Evolutionary conservation across 2,888 invertebrate genomes (phyloP), one percentile per base, ranked within the genome.

Genomic region (Spisula solida): DNA sequence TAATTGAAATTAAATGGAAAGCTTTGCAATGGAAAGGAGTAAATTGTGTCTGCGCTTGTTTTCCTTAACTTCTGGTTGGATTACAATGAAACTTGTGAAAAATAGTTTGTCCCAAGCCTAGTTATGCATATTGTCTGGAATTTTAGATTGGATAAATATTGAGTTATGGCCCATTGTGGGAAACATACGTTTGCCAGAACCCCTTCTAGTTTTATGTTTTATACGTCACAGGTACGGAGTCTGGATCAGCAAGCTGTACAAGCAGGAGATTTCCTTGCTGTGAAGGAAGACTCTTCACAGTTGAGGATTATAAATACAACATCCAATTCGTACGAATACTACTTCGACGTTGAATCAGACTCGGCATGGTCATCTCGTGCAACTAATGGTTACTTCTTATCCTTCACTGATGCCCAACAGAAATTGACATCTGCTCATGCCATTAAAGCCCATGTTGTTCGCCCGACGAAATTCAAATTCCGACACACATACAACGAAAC

Each of bases 251-350:
- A 91, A 31, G 56, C 85, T 48, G 89, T 92, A n/a, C 85, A 87
- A 31, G 41, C 85, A 8, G 92, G 90, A 80, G 92, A 92, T 78
- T 81, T 92, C 25, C 60, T 92, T 18, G 92, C 91, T 25, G 81
- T 92, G 8, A 87, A 87, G 55, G 92, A 92, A 83, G 80, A 78
- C n/a, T 78, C 81, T 34, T 85, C 66, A 51, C 31, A 25, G 41
- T 66, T 91, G 16, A 81, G 88, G 60, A 41, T 92, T 18, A 56
- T 90, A 20, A 82, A 87, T 31, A 66, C 88, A n/a, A 48, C 88
- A 48, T 34, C 34, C 18, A 66, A 82, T 18, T 81, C 82, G 25
- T 81, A 90, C 8, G 92, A 92, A 70, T 91, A 90, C 41, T 91
- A 90, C 80, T 90, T 86, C 70, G 81, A 88, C 34, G 87, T 91